Base-by-base conservation (phyloP, 2,113 vertebrate species). In the Lepisosteus osseus region DNA sequence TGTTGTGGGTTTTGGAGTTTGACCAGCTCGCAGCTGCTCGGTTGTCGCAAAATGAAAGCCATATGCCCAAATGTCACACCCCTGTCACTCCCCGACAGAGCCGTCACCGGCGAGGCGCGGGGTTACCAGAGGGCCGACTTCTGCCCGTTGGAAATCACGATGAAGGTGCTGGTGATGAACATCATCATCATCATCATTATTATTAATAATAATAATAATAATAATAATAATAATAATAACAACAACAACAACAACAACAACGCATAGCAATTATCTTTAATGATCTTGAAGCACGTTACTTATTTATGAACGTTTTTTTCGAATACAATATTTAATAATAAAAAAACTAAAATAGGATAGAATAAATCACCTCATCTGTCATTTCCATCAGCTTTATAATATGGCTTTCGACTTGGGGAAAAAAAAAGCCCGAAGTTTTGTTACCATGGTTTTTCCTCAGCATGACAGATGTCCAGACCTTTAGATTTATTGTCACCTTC, bases 11-110 rank as follows among this genome's bases (percentile, higher is more conserved):
- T 29, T 51, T 59, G 67, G 79, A 77, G 76, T 73, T 76, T 78
- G 54, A 65, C 74, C 67, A 70, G 57, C 65, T 54, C 68, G 64
- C 78, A 74, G 70, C 74, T 75, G 72, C 68, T 77, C 72, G 64
- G 71, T 75, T 72, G 74, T 83, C 74, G 67, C 65, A 65, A 73
- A 69, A 77, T 79, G 61, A 82, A 82, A 82, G 76, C 84, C 83
- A 86, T 82, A 87, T 86, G 86, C 82, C 80, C 76, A 65, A 70
- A 67, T 83, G 76, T 80, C 65, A 78, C 77, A 78, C 77, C 68
- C 77, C 62, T 17, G 82, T 83, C 79, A 77, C 72, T 74, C 78
- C 69, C 74, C 65, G 69, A 74, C 74, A 74, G 74, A 78, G 75
- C 69, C 74, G 73, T 83, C 75, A 75, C 61, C 44, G 68, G 40